A percentile compares a stretch with the other conserved stretches of the same genome.
These are phyloP conservation scores for Campopleginae sp. DNA, from an alignment of 2,888 invertebrate genomes.

Conservation along the genomic window DNA sequence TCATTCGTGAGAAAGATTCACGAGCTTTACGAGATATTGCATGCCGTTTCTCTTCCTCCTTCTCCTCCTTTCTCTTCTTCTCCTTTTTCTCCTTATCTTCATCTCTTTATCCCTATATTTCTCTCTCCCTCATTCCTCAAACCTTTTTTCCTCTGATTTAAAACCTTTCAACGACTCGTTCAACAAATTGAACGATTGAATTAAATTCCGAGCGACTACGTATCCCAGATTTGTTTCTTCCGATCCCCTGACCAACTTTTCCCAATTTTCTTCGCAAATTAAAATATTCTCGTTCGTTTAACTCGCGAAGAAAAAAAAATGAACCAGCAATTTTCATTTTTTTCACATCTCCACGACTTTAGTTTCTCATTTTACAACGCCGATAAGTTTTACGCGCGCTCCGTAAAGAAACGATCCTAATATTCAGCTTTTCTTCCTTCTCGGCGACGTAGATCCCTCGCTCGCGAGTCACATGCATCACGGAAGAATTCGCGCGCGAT, in stretches of 20 bases:
- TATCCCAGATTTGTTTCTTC: not conserved
- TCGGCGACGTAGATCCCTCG: constrained; percentile 50
- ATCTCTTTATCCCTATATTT: constrained; percentile 13
- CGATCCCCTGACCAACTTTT: not conserved
- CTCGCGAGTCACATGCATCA: constrained; percentile 66
- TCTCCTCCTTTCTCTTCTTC: not conserved
- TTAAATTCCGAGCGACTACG: constrained; percentile 15
- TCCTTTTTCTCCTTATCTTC: constrained; percentile 1
- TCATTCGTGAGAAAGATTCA: constrained; percentile 55
- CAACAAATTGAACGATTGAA: constrained; percentile 63
- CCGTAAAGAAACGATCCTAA: constrained; percentile 60
- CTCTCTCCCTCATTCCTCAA: constrained; percentile 9
- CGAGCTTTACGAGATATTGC: constrained; percentile 49
- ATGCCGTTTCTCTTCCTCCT: constrained; percentile 42
- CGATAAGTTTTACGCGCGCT: not conserved
- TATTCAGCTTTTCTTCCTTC: constrained; percentile 60
- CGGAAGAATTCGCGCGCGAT: constrained; percentile 67
- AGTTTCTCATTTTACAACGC: not conserved
- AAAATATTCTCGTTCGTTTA: not conserved
- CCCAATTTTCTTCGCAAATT: not conserved
- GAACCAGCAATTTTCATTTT: not conserved
- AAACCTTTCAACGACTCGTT: constrained; percentile 61
- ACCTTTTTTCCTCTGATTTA: constrained; percentile 59
- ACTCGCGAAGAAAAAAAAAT: no score
- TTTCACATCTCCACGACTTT: not conserved